Percentiles rank a stretch among this genome's conserved stretches.
Conservation (phyloP, 2,797 vertebrate genomes). For the Falco columbarius region DNA sequence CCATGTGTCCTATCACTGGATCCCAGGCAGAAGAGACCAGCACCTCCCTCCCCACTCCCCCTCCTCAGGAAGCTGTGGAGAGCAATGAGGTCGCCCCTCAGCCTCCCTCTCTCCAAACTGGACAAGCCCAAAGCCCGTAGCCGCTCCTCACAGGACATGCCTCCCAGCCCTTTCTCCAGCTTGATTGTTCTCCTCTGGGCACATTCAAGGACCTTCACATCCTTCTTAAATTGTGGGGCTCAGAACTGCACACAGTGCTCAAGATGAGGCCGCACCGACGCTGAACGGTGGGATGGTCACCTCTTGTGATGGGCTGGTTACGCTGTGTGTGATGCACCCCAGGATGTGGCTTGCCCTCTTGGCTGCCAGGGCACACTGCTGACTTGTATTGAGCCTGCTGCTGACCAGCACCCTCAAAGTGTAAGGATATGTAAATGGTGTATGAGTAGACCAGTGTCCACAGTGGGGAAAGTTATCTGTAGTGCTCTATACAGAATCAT, state of each 20-base stretch:
- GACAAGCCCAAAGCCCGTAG: background rate
- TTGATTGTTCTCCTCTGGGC: background rate
- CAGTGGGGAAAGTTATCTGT: background rate
- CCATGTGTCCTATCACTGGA: background rate
- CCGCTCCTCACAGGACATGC: fast-evolving
- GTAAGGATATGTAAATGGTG: background rate
- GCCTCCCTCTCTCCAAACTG: background rate
- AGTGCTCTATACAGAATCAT: background rate
- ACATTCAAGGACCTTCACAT: too few relatives aligned
- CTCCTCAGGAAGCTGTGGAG: background rate
- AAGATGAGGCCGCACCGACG: background rate
- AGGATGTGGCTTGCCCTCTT: background rate
- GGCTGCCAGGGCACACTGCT: background rate
- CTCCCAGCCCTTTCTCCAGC: background rate
- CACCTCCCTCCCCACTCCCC: background rate
- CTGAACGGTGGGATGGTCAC: background rate
- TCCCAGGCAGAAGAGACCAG: background rate
- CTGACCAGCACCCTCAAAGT: background rate
- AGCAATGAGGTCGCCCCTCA: background rate
- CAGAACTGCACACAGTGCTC: background rate
- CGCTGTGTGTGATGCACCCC: background rate
- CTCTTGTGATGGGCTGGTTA: background rate
- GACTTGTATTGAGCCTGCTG: background rate
- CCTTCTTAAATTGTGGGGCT: too few relatives aligned
- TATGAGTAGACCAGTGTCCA: background rate